phyloP scores from a whole-genome alignment of 1,140 invertebrate genomes.

The Pseudomyrmex concolor region DNA sequence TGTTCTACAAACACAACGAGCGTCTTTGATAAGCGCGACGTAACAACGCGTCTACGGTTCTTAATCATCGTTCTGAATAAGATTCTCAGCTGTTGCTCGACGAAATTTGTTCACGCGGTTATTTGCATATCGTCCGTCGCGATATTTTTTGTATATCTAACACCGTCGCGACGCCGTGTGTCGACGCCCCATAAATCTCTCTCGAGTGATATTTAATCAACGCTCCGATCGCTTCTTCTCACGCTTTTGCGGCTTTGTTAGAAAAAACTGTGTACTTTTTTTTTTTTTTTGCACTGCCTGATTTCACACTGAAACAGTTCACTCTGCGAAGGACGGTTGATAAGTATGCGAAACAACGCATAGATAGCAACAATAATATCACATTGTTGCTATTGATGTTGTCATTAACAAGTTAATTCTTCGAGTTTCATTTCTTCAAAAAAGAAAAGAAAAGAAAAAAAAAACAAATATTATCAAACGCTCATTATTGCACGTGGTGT shows the following conservation, averaged over 20 bases:
- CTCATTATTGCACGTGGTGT: too few relatives aligned
- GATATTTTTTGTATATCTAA: too few relatives aligned
- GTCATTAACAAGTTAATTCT: too few relatives aligned
- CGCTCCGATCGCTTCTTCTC: constrained; percentile 4
- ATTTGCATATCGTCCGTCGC: constrained; percentile 28
- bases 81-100: background rate
- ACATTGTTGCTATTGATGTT: too few relatives aligned
- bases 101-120: constrained; percentile 41
- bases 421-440: too few relatives aligned
- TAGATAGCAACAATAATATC: too few relatives aligned
- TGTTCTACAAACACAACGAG: constrained; percentile 45
- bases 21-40: constrained; percentile 49
- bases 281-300: too few relatives aligned
- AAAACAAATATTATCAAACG: too few relatives aligned
- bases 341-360: too few relatives aligned
- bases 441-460: too few relatives aligned
- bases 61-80: constrained; percentile 47
- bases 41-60: constrained; percentile 45
- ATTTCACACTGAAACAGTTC: too few relatives aligned
- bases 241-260: background rate
- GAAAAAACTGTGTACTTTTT: background rate
- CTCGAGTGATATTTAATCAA: constrained; percentile 16
- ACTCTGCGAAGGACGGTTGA: too few relatives aligned
- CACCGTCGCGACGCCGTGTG: background rate
- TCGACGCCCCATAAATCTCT: constrained; percentile 17